Evolutionary conservation across 2,113 vertebrate species (phyloP).

Genomic region (Leucopsar rothschildi): DNA sequence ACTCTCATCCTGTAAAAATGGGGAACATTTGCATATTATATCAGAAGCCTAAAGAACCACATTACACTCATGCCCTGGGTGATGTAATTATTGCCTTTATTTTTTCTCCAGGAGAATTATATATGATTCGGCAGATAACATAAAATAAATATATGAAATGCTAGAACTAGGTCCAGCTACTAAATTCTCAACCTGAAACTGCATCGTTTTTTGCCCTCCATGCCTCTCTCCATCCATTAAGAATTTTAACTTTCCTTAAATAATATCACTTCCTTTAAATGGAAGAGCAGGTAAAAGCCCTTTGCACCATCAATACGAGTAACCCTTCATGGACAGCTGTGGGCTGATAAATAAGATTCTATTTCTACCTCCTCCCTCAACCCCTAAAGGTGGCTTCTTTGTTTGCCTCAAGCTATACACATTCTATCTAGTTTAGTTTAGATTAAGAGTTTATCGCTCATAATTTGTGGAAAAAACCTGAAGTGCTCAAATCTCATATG

Average conservation of each 20-base stretch:
- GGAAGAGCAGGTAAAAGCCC: neutral
- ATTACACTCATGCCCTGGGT: neutral
- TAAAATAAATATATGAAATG: neutral
- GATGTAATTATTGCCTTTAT: neutral
- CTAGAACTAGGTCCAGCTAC: neutral
- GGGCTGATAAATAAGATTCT: neutral
- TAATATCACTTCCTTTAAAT: neutral
- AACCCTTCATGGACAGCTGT: neutral
- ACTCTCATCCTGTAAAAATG: neutral
- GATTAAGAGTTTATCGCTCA: neutral
- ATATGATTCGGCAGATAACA: neutral
- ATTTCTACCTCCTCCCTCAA: neutral
- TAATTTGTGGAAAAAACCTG: accelerated
- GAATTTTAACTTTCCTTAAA: neutral
- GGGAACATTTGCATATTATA: neutral
- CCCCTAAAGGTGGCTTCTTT: neutral
- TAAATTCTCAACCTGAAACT: neutral
- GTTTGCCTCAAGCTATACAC: neutral
- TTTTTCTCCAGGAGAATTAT: neutral
- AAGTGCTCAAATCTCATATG: neutral
- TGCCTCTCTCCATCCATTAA: neutral
- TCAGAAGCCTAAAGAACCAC: neutral
- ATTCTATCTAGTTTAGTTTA: neutral
- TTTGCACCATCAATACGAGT: neutral
- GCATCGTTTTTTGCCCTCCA: neutral